A percentile compares a stretch with the other conserved stretches of the same genome.
Conservation (phyloP, 2,888 invertebrate species). For the Desoria tigrina region DNA sequence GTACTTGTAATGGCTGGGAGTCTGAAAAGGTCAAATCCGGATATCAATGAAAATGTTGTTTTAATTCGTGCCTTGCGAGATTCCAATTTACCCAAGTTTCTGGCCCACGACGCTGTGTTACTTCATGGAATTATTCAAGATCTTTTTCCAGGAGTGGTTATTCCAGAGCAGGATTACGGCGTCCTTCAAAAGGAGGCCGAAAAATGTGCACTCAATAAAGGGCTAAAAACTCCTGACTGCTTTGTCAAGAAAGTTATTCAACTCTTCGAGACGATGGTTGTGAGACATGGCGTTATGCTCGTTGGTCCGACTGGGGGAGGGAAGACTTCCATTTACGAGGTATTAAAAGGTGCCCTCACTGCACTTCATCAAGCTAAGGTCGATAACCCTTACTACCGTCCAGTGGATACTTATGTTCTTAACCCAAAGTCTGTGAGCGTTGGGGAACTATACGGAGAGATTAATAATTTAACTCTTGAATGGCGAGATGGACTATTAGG, state of each 20-base stretch:
- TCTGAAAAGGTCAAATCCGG: constrained; percentile 79
- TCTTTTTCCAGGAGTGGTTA: constrained; percentile 78
- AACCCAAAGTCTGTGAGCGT: constrained; percentile 87
- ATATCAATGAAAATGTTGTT: constrained; percentile 79
- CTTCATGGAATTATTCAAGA: constrained; percentile 87
- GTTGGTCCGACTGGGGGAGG: constrained; percentile 89
- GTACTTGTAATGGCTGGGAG: constrained; percentile 91
- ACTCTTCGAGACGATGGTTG: constrained; percentile 85
- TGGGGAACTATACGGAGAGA: constrained; percentile 85
- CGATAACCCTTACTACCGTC: constrained; percentile 66
- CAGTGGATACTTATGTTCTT: constrained; percentile 75
- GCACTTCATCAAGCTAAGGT: constrained; percentile 66
- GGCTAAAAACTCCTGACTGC: constrained; percentile 68
- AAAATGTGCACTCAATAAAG: constrained; percentile 59
- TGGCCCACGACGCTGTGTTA: constrained; percentile 78
- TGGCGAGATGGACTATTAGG: constrained; percentile 89
- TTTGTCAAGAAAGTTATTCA: constrained; percentile 78
- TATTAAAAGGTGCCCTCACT: constrained; percentile 69
- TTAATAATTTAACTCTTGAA: constrained; percentile 79
- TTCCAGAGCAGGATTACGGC: constrained; percentile 79
- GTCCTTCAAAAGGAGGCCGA: constrained; percentile 67
- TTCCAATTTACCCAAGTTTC: constrained; percentile 86
- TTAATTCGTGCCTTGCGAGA: constrained; percentile 82
- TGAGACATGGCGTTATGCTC: constrained; percentile 88
- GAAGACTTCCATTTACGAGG: constrained; percentile 74